Evolutionary conservation across 1,140 invertebrate species (phyloP).

Genomic region (Bombus impatiens): DNA sequence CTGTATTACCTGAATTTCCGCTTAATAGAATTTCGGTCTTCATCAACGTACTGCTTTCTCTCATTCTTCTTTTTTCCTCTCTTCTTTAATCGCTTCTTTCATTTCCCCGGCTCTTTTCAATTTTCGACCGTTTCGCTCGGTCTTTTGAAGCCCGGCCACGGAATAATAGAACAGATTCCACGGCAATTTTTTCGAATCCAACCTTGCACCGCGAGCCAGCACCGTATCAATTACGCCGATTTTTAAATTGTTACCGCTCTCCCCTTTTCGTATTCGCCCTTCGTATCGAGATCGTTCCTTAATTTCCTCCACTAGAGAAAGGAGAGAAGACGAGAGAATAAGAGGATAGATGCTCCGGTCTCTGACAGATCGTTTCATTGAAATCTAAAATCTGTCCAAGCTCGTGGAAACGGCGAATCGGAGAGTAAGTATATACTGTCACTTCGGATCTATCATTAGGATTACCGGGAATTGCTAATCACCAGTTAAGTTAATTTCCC

Average conservation of each 20-base stretch:
- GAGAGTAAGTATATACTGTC: constrained; percentile 34
- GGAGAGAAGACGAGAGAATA: not conserved
- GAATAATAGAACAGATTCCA: constrained; percentile 22
- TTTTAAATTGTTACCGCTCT: constrained; percentile 15
- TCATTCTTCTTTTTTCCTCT: not conserved
- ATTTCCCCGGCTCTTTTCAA: constrained; percentile 21
- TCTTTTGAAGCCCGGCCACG: constrained; percentile 3
- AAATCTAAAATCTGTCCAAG: constrained; percentile 18
- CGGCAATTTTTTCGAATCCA: constrained; percentile 19
- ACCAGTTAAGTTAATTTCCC: constrained; percentile 31
- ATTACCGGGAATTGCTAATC: constrained; percentile 36
- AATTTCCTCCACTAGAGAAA: not conserved
- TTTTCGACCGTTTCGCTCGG: constrained; percentile 9
- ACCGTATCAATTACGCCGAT: constrained; percentile 15
- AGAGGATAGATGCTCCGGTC: not conserved
- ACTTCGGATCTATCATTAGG: constrained; percentile 35
- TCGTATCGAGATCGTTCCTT: constrained; percentile 10
- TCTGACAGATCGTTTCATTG: constrained; percentile 17
- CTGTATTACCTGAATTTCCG: constrained; percentile 54
- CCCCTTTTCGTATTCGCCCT: not conserved
- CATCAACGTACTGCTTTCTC: constrained; percentile 12
- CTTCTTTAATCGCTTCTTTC: constrained; percentile 46
- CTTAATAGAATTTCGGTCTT: constrained; percentile 48
- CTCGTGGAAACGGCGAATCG: constrained; percentile 30
- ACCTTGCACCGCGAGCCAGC: not conserved